Base-by-base conservation (phyloP, 1,140 invertebrate species). In the Hypsibius dujardini region DNA sequence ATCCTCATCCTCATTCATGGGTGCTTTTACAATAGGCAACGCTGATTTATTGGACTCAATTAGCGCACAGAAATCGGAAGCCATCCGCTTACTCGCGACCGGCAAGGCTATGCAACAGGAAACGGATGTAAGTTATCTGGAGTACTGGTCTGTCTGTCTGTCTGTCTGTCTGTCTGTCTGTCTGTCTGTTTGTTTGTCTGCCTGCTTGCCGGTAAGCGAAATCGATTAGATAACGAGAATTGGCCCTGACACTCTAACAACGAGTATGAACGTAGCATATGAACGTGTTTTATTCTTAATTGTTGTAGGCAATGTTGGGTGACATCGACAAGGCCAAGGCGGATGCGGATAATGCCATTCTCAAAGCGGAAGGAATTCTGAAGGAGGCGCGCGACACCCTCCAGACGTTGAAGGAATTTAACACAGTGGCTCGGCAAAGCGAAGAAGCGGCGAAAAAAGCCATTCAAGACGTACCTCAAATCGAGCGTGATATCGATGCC, bases 361-460 rank as follows among this genome's bases (percentile, higher is more conserved):
- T 77, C 75, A 74, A 84, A 78, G 84, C 86, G 50, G 76, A 79
- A n/a, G 77, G 79, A 12, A 82, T 90, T n/a, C 84, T 95, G 0
- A 84, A 86, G 75, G 88, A 94, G 77, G 92, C 92, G 1, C 86
- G 89, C 75, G 85, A 88, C 69, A 95, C 91, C 2, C 85, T 90
- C 70, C 83, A 87, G 72, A 92, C 88, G 62, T 79, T 95, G 1
- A 84, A 87, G 81, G 86, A 88, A 77, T 97, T 95, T 81, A 90
- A 95, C 77, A 84, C 87, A 59, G 85, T 92, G 79, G 90, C 95
- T 1, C 84, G 90, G 74, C 85, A 86, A 60, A 92, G 88, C 72
- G 86, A 87, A 62, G 79, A 81, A 2, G 84, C 84, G 72, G 90
- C 90, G 0, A 80, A 87, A 50, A 80, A 85, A 62, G 87, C 90